Base-by-base conservation (phyloP, 2,797 vertebrate species). In the Meda fulgida region DNA sequence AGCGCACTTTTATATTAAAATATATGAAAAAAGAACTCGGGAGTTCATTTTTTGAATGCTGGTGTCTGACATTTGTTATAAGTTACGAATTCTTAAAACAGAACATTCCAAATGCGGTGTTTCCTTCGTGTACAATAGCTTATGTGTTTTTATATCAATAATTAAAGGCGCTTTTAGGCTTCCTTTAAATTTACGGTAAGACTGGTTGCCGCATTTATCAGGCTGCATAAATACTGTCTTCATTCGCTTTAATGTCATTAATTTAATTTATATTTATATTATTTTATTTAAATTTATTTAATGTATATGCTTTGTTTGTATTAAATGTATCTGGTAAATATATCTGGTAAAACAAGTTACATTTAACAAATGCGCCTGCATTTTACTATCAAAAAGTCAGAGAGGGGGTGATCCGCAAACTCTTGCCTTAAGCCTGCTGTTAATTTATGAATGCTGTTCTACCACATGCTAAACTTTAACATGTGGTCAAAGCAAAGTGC, bases 231-330 rank as follows among this genome's bases (percentile, higher is more conserved):
- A 63, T 29, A 5, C 1, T 11, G 23, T 14, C 21, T 55, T 38
- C 67, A 63, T 26, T 51, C 55, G 82, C 65, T 82, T 66, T 63
- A 67, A 81, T n/a, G n/a, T n/a, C n/a, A n/a, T n/a, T n/a, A n/a
- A n/a, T n/a, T n/a, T n/a, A n/a, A n/a, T n/a, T n/a, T n/a, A n/a
- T n/a, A n/a, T n/a, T n/a, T n/a, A n/a, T n/a, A n/a, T n/a, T n/a
- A n/a, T n/a, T n/a, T n/a, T n/a, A n/a, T n/a, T n/a, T n/a, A n/a
- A n/a, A n/a, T n/a, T 9, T 34, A 31, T 65, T 13, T 43, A 11
- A 38, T 11, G n/a, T 51, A 21, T 29, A 21, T 48, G 7, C 2
- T 2, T 21, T 66, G 7, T 34, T 43, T 78, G 36, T 78, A 58
- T 6, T 43, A n/a, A 43, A 21, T 21, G 7, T 53, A 53, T 21